Base-by-base conservation (phyloP, 2,797 vertebrate species). In the Lepidocolaptes lacrymiger region DNA sequence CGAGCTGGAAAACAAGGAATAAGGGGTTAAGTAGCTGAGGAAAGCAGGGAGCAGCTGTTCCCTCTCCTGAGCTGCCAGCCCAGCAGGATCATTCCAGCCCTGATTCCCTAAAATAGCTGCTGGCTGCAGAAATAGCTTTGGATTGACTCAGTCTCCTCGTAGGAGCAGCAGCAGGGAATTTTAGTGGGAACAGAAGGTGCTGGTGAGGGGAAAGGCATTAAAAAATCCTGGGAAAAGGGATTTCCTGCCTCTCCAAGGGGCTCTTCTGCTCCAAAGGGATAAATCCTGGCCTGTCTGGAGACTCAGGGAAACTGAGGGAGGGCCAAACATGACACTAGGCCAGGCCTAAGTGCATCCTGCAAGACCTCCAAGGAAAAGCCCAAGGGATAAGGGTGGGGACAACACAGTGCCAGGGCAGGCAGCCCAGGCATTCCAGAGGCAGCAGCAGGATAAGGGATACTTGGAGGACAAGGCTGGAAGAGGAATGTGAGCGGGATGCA, bases 1-100 rank as follows among this genome's bases (percentile, higher is more conserved):
- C 99, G 74, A 99, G 98, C 99, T 99, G 94, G 5, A 96, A 97
- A 94, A 71, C 85, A 95, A 96, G 94, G 79, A 88, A 78, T 64
- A 44, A 95, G 88, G 95, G 91, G 94, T 97, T 97, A 95, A 94
- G 7, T 2, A 26, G 55, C 18, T 68, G 72, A 63, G 87, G 88
- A 66, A 68, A 89, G 85, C 63, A 88, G 68, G 23, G 72, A 93
- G 89, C 96, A 97, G 96, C 97, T 98, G 97, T 92, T 96, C 91
- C 43, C 61, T n/a, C 94, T 93, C 48, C 82, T 56, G 93, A 96
- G 93, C 94, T 95, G 94, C 49, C 97, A 96, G 95, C 92, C 88
- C 95, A 89, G 84, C 88, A 85, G 94, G 93, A 89, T 93, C 91
- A 89, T 95, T 94, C 90, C 96, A 94, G 36, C 78, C 92, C 7